Base-by-base conservation (phyloP, 2,113 vertebrate genomes). In the Megaceryle torquata region DNA sequence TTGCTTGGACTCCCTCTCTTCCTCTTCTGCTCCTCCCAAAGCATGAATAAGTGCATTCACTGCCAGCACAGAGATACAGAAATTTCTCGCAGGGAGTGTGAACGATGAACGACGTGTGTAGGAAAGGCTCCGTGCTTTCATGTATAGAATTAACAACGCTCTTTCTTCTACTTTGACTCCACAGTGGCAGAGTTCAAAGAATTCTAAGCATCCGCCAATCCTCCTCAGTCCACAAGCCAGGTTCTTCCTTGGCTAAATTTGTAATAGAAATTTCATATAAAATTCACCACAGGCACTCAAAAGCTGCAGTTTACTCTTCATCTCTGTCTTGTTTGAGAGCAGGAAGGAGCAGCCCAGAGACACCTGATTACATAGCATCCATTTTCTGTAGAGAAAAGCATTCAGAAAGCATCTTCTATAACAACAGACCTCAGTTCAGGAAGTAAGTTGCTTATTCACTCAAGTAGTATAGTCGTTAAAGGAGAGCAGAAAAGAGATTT, bases 1-100 rank as follows among this genome's bases (percentile, higher is more conserved):
- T 39, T 68, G 53, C 41, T 81, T 90, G 71, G 94, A 94, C 75
- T 90, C 76, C 39, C 35, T 95, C 60, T 43, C 20, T 88, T 69
- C 69, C 60, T 87, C 37, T 81, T 75, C 88, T 91, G 56, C 43
- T 84, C 53, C 61, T 93, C 76, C 57, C 69, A 68, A 82, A 41
- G 71, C 67, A 77, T 2, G 22, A 88, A 48, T 56, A 84, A 95
- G 33, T n/a, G 39, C 81, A 86, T n/a, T 9, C 35, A 82, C 71
- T 71, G 39, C 48, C 26, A 70, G 31, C 18, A 56, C 39, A 81
- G 44, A 72, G 31, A 20, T 0, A 57, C 5, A 39, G n/a, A 67
- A 61, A 15, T 53, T 60, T 53, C 68, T 76, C 2, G 0, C 64
- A 56, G 43, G 44, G 26, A 64, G 31, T 15, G 33, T 4, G 37